Base-by-base conservation (phyloP, 2,888 invertebrate genomes). In the Tetragonula carbonaria region DNA sequence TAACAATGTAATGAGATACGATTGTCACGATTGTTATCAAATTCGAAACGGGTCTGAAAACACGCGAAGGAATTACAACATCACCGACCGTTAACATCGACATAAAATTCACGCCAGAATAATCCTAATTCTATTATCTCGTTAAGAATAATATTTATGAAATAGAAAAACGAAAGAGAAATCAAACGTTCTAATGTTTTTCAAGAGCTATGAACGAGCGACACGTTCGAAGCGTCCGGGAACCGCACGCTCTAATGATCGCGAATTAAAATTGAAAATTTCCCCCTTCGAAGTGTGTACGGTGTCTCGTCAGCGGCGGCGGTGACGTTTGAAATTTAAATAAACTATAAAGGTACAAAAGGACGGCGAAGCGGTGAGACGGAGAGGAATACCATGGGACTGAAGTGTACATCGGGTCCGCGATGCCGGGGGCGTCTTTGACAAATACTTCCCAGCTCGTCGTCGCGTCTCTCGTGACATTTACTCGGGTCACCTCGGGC, bases 401-500 rank as follows among this genome's bases (percentile, higher is more conserved):
- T 33, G 59, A 77, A 82, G 83, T 82, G 78, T 84, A 78, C 84
- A 78, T 68, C 67, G 72, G 72, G 68, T 65, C 59, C 75, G 75
- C 38, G 79, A 75, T 53, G 85, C 85, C 84, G 68, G 71, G n/a
- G 85, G 85, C 85, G 85, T 85, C 85, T 85, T 85, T 85, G 85
- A 85, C 85, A 85, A 85, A 85, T 85, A 85, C 85, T 85, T 85
- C 28, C 80, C 62, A 63, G 74, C 85, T 85, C 85, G 85, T 80
- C 85, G 80, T 71, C 85, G 80, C 85, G 77, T 85, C 80, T 85
- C 85, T 80, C 85, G 68, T 84, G 85, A 85, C 85, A 80, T 84
- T 84, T 85, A 82, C 85, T 78, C 80, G 85, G 85, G 85, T 80
- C 80, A 84, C 85, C 85, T 67, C 85, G 73, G 85, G 85, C 85